Evolutionary conservation across 1,140 invertebrate genomes (phyloP), one percentile per base, ranked within the genome.

Genomic region (Mya arenaria): DNA sequence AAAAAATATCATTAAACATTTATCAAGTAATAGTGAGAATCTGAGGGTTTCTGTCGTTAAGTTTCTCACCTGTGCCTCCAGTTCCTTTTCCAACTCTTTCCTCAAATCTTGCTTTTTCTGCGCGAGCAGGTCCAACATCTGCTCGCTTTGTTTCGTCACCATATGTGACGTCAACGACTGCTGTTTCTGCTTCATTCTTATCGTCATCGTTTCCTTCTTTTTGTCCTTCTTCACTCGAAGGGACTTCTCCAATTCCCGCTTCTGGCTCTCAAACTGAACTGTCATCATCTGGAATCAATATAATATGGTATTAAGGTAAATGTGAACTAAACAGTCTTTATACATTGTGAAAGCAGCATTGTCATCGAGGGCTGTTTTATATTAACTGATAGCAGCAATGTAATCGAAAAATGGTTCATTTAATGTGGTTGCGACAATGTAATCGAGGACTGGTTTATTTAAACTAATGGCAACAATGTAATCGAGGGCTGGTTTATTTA

Each of bases 111-210:
- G 80, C 71, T 92, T 89, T 82, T 92, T 92, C 8, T 73, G 71
- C 10, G 90, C 90, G 15, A 93, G 78, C 44, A 93, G 77, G 13
- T 88, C 80, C 60, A 93, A 85, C 92, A 93, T 93, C 83, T 93
- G 83, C 68, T 89, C 84, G 75, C 91, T 92, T 75, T 92, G 91
- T 84, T 91, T 90, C 23, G 84, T 85, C 60, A 93, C 92, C 79
- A 93, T 62, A 2, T 86, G 83, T 13, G 92, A 83, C 25, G 92
- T 92, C 30, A 86, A 85, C 34, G 83, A 81, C 83, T 93, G 92
- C 75, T 90, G 91, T 75, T 90, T 91, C 84, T 91, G 86, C 8
- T 90, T 85, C 44, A 93, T 77, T 39, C 88, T 78, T 36, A 92
- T 32, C 13, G 91, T 92, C 85, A 91, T 89, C 4, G 87, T 82